Evolutionary conservation across 2,888 invertebrate genomes (phyloP).

Genomic region (Rotaria macrura): DNA sequence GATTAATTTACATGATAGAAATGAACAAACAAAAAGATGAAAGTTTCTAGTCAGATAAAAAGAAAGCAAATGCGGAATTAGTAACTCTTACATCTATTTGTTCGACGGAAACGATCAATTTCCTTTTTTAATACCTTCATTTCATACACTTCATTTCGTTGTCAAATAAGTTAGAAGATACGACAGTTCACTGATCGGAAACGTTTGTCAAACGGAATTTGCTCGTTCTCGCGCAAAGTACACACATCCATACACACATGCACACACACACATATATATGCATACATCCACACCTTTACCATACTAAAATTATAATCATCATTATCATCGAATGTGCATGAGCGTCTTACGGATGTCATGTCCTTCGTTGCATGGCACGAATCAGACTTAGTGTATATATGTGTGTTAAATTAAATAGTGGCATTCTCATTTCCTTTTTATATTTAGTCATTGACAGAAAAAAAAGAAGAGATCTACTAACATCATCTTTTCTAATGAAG

Average conservation of each 20-base stretch:
- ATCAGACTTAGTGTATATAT: neutral
- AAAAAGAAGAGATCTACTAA: neutral
- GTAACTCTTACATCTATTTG: neutral
- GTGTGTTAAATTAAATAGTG: neutral
- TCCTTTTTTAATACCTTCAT: neutral
- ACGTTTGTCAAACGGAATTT: neutral
- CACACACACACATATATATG: too few relatives aligned
- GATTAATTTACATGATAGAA: neutral
- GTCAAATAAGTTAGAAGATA: constrained; percentile 17
- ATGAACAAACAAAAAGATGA: neutral
- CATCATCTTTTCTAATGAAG: neutral
- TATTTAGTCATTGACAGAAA: neutral
- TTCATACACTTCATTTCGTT: neutral
- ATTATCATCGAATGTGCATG: neutral
- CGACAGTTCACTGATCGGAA: neutral
- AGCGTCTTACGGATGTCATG: neutral
- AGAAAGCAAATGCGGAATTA: neutral
- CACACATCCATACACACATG: neutral
- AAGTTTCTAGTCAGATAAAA: neutral
- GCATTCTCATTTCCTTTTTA: neutral
- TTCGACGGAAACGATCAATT: constrained; percentile 19
- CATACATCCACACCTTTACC: neutral
- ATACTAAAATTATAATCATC: neutral
- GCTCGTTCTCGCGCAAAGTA: neutral
- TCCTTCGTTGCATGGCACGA: neutral